phyloP scores from a whole-genome alignment of 2,113 vertebrate species.

The Pholis gunnellus region DNA sequence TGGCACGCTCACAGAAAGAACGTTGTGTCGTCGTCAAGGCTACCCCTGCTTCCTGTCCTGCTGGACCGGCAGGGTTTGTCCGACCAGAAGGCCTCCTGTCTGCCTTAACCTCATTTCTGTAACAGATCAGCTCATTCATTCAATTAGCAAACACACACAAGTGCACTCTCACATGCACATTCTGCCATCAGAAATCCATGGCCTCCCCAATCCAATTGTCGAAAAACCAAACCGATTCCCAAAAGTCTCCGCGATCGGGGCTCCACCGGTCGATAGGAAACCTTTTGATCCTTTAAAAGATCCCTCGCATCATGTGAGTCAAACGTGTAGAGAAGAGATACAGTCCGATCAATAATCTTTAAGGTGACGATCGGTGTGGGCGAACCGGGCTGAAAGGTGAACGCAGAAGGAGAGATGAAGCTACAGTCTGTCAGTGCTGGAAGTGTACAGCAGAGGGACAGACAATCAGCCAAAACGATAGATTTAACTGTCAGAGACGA shows the following conservation, averaged over 20 bases:
- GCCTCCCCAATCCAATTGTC: slow-evolving; percentile 54
- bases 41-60: slow-evolving; percentile 54
- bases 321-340: slow-evolving; percentile 38
- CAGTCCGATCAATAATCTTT: slow-evolving; percentile 31
- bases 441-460: slow-evolving; percentile 8
- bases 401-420: background rate
- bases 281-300: slow-evolving; percentile 39
- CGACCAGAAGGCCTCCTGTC: slow-evolving; percentile 84
- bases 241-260: slow-evolving; percentile 28
- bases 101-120: slow-evolving; percentile 86
- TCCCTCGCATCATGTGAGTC: background rate
- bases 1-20: slow-evolving; percentile 22
- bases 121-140: slow-evolving; percentile 89
- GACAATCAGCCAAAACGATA: slow-evolving; percentile 32
- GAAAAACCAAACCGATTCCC: slow-evolving; percentile 49
- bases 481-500: slow-evolving; percentile 42
- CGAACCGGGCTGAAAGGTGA: too few relatives aligned
- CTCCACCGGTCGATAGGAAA: slow-evolving; percentile 38
- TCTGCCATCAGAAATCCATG: slow-evolving; percentile 60
- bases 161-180: slow-evolving; percentile 29
- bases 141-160: slow-evolving; percentile 79
- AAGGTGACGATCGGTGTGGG: background rate
- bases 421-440: background rate
- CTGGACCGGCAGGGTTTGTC: slow-evolving; percentile 23
- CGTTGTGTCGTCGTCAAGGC: slow-evolving; percentile 41